A percentile compares a stretch with the other conserved stretches of the same genome.
These are phyloP conservation scores for Phataginus tetradactyla DNA, from an alignment of 2,797 vertebrate genomes.

Conservation along the genomic window DNA sequence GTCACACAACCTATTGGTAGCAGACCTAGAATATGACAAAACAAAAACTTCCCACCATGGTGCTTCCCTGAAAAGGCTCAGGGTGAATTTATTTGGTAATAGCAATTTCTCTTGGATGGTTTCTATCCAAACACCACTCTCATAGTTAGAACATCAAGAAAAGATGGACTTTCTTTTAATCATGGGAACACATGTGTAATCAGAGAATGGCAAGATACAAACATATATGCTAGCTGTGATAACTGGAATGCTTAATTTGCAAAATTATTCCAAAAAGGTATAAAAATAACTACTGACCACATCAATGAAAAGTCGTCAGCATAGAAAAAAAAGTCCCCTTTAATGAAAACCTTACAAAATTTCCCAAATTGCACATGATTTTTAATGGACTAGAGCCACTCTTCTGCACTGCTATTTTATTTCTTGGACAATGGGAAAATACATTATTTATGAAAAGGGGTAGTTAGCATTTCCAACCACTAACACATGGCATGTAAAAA, in stretches of 20 bases:
- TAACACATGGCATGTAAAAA: conserved; percentile 72
- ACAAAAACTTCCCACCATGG: background rate
- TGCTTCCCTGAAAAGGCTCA: background rate
- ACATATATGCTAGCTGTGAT: background rate
- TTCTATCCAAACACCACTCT: background rate
- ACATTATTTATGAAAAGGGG: conserved; percentile 66
- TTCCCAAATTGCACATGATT: conserved; percentile 55
- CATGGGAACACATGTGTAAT: background rate
- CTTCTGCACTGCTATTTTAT: conserved; percentile 65
- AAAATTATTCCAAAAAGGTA: conserved; percentile 27
- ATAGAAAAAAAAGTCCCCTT: conserved; percentile 40
- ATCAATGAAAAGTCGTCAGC: conserved; percentile 55
- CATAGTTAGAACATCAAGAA: background rate
- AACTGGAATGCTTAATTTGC: conserved; percentile 20
- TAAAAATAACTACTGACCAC: conserved; percentile 59
- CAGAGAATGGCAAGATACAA: background rate
- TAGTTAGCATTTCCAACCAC: conserved; percentile 69
- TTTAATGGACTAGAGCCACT: conserved; percentile 68
- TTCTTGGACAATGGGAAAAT: conserved; percentile 70
- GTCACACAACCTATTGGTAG: background rate
- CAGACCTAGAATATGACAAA: background rate
- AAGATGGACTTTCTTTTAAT: background rate
- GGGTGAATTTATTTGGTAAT: background rate
- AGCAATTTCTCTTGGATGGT: conserved; percentile 8
- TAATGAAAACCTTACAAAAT: conserved; percentile 70